These are phyloP conservation scores for Ploceus nigricollis DNA, from an alignment of 2,113 vertebrate genomes.

Conservation along the genomic window DNA sequence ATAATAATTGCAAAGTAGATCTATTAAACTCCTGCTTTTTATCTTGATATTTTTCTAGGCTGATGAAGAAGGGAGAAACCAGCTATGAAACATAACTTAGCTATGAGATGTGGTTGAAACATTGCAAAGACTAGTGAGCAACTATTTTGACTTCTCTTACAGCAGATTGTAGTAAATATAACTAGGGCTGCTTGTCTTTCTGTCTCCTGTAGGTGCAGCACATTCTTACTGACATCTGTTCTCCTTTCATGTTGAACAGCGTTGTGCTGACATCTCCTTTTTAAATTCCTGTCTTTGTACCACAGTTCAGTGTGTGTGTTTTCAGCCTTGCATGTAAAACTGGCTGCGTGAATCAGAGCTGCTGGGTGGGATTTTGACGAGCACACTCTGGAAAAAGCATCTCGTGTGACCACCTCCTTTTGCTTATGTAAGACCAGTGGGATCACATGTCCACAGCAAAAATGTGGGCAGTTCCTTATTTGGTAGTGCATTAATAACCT, in stretches of 20 bases:
- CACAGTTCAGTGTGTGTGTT: neutral
- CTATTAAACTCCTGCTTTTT: neutral
- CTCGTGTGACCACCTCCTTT: constrained; percentile 40
- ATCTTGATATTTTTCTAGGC: neutral
- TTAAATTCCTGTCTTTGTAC: neutral
- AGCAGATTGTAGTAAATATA: neutral
- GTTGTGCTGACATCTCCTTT: neutral
- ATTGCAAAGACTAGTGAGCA: neutral
- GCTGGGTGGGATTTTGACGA: constrained; percentile 38
- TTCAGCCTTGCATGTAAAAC: neutral
- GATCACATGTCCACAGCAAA: constrained; percentile 33
- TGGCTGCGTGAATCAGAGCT: constrained; percentile 45
- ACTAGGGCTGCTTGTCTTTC: neutral
- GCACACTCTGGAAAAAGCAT: constrained; percentile 18
- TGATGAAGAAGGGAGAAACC: neutral
- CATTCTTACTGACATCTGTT: neutral
- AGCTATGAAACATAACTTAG: neutral
- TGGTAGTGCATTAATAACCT: constrained; percentile 19
- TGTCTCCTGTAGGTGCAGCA: neutral
- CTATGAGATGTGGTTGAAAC: neutral
- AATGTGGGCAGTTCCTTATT: constrained; percentile 43
- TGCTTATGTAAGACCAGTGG: constrained; percentile 43
- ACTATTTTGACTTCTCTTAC: neutral
- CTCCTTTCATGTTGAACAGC: neutral
- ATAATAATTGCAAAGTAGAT: neutral